These are phyloP conservation scores for Subacronicta megacephala DNA, from an alignment of 2,888 invertebrate species.

Conservation along the genomic window DNA sequence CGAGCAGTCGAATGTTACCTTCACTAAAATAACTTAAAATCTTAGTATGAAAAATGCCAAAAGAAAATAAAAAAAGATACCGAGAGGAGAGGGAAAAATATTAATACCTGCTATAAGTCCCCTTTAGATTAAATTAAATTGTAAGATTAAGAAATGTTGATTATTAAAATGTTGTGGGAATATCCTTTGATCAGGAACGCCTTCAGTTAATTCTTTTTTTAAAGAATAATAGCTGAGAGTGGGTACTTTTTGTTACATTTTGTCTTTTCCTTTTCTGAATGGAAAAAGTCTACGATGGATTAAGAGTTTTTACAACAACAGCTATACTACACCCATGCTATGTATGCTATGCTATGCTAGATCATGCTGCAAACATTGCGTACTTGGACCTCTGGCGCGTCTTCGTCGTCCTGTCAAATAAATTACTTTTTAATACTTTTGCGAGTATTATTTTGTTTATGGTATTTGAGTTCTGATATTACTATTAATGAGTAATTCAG, in stretches of 20 bases:
- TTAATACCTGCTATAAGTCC: too few relatives aligned
- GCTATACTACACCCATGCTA: conserved; percentile 50
- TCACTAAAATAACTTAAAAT: too few relatives aligned
- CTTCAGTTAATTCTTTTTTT: too few relatives aligned
- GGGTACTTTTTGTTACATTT: background rate
- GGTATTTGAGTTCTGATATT: conserved; percentile 15
- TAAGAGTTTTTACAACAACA: conserved; percentile 41
- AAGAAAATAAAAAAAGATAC: too few relatives aligned
- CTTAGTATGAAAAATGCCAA: too few relatives aligned
- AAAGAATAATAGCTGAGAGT: too few relatives aligned
- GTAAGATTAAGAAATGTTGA: too few relatives aligned
- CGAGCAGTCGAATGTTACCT: too few relatives aligned
- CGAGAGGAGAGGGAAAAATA: too few relatives aligned
- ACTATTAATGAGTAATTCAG: conserved; percentile 38
- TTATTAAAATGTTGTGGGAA: too few relatives aligned
- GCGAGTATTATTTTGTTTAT: background rate
- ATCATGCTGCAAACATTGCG: conserved; percentile 63
- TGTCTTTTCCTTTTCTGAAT: background rate
- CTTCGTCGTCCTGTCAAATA: conserved; percentile 64
- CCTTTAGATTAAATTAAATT: too few relatives aligned
- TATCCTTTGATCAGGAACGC: too few relatives aligned
- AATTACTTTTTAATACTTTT: conserved; percentile 47
- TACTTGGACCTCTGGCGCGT: conserved; percentile 58
- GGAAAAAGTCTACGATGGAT: conserved; percentile 6
- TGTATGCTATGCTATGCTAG: conserved; percentile 50